These are phyloP conservation scores for Sciaenops ocellatus DNA, from an alignment of 2,797 vertebrate genomes.

Conservation along the genomic window DNA sequence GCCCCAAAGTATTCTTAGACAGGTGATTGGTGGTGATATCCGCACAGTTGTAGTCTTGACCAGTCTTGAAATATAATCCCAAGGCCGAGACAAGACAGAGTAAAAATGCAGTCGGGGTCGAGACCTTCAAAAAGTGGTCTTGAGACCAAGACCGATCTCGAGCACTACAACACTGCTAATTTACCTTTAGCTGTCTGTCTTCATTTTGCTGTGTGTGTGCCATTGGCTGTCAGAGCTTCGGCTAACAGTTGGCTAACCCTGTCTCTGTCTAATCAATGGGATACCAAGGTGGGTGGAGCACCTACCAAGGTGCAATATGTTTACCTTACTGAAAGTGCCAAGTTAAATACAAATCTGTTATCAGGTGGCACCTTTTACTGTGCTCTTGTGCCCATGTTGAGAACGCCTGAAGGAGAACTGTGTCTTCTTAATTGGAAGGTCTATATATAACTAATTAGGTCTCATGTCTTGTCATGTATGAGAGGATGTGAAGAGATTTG, in stretches of 20 bases:
- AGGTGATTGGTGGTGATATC: too few species aligned
- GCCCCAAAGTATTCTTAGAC: too few species aligned
- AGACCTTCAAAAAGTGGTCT: too few species aligned
- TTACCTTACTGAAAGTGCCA: neutral
- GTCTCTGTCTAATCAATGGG: constrained; percentile 8
- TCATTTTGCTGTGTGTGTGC: neutral
- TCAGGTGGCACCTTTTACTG: neutral
- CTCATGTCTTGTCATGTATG: neutral
- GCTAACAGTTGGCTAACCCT: constrained; percentile 17
- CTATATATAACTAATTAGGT: neutral
- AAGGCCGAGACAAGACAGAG: too few species aligned
- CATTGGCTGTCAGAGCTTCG: constrained; percentile 11
- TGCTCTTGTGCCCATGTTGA: neutral
- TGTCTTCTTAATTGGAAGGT: neutral
- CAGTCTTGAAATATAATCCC: too few species aligned
- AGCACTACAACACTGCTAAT: too few species aligned
- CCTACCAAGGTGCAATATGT: neutral
- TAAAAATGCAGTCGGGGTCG: too few species aligned
- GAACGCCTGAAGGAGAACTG: neutral
- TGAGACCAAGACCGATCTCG: too few species aligned
- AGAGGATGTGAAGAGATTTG: neutral
- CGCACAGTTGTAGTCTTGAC: too few species aligned
- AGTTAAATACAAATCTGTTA: neutral
- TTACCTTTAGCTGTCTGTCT: neutral
- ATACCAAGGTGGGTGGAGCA: constrained; percentile 27